Evolutionary conservation across 2,888 invertebrate genomes (phyloP).

Genomic region (Patella pellucida): DNA sequence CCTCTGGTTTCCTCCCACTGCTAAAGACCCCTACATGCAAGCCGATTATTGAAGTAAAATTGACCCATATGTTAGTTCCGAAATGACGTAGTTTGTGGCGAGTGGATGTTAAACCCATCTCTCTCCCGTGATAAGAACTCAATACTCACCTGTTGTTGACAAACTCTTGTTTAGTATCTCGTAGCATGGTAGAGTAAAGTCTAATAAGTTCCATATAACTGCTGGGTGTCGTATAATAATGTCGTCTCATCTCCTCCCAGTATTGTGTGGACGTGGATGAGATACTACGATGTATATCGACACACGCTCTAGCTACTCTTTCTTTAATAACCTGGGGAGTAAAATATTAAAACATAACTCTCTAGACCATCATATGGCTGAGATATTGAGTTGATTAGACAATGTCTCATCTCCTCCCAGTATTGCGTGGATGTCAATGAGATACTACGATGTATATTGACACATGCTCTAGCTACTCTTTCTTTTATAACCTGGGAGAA

Average conservation of each 20-base stretch:
- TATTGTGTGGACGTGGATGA: constrained; percentile 51
- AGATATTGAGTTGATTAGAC: not conserved
- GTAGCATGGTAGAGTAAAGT: constrained; percentile 65
- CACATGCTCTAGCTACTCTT: constrained; percentile 64
- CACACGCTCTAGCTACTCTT: constrained; percentile 64
- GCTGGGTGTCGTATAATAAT: constrained; percentile 69
- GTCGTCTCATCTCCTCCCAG: constrained; percentile 66
- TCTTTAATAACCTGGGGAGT: constrained; percentile 58
- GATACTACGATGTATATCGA: constrained; percentile 65
- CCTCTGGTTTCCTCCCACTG: too few relatives aligned
- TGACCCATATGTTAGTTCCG: too few relatives aligned
- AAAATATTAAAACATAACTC: not conserved
- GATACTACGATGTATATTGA: constrained; percentile 65
- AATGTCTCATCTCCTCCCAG: constrained; percentile 68
- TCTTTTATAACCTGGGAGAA: constrained; percentile 54
- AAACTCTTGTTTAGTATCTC: constrained; percentile 63
- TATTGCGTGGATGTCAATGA: constrained; percentile 51
- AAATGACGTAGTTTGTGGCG: too few relatives aligned
- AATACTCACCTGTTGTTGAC: constrained; percentile 60
- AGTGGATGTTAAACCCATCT: too few relatives aligned
- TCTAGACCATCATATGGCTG: not conserved
- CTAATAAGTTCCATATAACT: constrained; percentile 70
- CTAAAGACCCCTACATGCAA: too few relatives aligned
- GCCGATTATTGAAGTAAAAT: too few relatives aligned
- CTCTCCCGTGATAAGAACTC: too few relatives aligned